Percentiles rank a stretch among this genome's conserved stretches.
Conservation (phyloP, 2,797 vertebrate genomes). For the Eulemur rubriventer region DNA sequence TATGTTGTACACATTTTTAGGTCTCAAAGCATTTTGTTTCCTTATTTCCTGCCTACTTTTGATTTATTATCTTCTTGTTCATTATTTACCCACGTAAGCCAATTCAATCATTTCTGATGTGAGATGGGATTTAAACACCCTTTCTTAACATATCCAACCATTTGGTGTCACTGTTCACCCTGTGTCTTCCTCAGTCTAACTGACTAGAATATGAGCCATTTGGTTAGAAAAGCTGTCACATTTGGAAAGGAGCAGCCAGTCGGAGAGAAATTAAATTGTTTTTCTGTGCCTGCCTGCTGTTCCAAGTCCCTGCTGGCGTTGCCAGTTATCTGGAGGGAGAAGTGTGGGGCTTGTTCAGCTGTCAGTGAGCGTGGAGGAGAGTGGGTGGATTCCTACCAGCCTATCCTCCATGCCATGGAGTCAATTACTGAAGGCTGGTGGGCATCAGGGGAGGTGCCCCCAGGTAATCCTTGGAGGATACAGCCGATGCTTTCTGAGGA, state of each 20-base stretch:
- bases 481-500: background rate
- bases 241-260: slow-evolving; percentile 63
- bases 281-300: slow-evolving; percentile 67
- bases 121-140: background rate
- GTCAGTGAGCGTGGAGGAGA: slow-evolving; percentile 48
- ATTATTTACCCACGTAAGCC: background rate
- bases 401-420: background rate
- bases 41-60: background rate
- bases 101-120: background rate
- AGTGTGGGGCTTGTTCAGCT: slow-evolving; percentile 59
- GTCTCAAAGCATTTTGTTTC: background rate
- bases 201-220: slow-evolving; percentile 60
- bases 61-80: background rate
- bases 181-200: background rate
- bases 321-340: slow-evolving; percentile 56
- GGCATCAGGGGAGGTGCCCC: background rate
- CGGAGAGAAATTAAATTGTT: slow-evolving; percentile 60
- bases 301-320: slow-evolving; percentile 39
- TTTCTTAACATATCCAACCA: slow-evolving; percentile 43
- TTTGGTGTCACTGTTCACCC: slow-evolving; percentile 76
- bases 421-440: background rate
- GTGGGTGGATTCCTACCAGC: background rate
- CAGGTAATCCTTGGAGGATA: background rate
- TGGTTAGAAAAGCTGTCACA: slow-evolving; percentile 68
- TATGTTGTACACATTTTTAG: background rate